Evolutionary conservation across 1,140 invertebrate species (phyloP), one percentile per base, ranked within the genome.

Genomic region (Daktulosphaira vitifoliae): DNA sequence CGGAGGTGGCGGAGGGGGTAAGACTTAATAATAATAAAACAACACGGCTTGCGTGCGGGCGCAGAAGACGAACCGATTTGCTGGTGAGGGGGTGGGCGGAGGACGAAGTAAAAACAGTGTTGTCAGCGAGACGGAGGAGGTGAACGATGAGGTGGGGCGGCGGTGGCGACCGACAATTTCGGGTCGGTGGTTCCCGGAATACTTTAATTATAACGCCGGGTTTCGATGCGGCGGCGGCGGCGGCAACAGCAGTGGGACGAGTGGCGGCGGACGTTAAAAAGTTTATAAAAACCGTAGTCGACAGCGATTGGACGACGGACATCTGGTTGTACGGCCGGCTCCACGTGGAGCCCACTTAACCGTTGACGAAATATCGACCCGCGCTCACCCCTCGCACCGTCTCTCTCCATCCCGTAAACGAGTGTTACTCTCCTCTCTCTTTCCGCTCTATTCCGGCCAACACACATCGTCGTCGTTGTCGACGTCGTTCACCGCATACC

Each of bases 201-300:
- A 59, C 54, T 59, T 59, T 59, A 59, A 59, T 59, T 59, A 59
- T 59, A 59, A 59, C 54, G 54, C 54, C 54, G 54, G 54, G 54
- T 20, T 59, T 39, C 23, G 38, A 22, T 22, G 16, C 18, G 44
- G 25, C 33, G 29, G 29, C 9, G 26, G 2, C 22, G 49, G 48
- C 48, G 68, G 68, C 48, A 56, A 53, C 29, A 33, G 29, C 11
- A 11, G 29, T 11, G 29, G 29, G 5, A 11, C 5, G 5, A 11
- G 48, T 18, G 50, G 50, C 49, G 66, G 29, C 29, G 68, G 68
- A 67, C 68, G 67, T 69, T 69, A 69, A 69, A 67, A 65, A 51
- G 66, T 51, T 51, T 49, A 53, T 62, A 67, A 66, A 65, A 65
- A 64, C 65, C 59, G 38, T 16, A 49, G 65, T 66, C 44, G 56